These are phyloP conservation scores for Gymnorhina tibicen DNA, from an alignment of 2,113 vertebrate species.

Conservation along the genomic window DNA sequence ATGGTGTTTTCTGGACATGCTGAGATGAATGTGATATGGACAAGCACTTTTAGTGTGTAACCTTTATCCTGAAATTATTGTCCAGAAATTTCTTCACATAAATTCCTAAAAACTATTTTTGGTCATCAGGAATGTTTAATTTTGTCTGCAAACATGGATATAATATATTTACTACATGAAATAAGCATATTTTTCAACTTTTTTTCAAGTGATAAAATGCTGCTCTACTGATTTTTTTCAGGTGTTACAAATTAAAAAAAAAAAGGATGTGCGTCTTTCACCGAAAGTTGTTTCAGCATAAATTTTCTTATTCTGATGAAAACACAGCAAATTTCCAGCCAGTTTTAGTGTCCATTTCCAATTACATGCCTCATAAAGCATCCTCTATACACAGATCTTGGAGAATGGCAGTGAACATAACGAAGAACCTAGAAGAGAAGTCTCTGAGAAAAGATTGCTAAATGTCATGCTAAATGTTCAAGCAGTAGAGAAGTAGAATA, in stretches of 20 bases:
- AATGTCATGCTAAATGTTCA: background rate
- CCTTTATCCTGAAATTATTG: background rate
- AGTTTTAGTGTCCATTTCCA: background rate
- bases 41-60: background rate
- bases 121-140: background rate
- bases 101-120: background rate
- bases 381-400: background rate
- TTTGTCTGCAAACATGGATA: background rate
- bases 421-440: background rate
- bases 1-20: background rate
- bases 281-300: background rate
- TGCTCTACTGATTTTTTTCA: background rate
- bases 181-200: background rate
- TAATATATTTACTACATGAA: background rate
- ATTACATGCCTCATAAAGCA: background rate
- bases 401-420: background rate
- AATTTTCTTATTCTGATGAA: background rate
- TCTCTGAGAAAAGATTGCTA: background rate
- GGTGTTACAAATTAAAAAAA: background rate
- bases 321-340: background rate
- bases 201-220: background rate
- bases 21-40: background rate
- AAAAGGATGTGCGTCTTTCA: background rate
- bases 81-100: background rate
- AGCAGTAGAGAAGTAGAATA: background rate